These are phyloP conservation scores for Galerucella calmariensis DNA, from an alignment of 2,888 invertebrate species.

Conservation along the genomic window DNA sequence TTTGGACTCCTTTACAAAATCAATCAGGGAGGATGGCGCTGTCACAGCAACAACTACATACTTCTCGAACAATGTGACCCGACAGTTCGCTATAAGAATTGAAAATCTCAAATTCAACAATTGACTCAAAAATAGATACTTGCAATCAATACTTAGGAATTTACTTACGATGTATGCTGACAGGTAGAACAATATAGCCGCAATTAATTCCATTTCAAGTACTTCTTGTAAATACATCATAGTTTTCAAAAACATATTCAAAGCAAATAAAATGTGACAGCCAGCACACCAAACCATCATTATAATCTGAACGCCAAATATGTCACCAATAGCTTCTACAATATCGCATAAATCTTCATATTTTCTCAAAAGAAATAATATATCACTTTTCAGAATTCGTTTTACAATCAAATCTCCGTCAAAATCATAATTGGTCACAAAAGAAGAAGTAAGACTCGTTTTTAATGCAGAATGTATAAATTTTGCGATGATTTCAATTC, in stretches of 20 bases:
- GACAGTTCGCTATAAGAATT: no score
- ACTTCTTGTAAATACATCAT: not conserved
- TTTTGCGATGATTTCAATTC: not conserved
- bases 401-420: not conserved
- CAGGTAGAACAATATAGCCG: not conserved
- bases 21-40: no score
- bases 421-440: not conserved
- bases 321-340: slow-evolving; percentile 33
- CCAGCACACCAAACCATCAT: slow-evolving; percentile 16
- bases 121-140: no score
- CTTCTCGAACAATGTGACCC: no score
- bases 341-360: slow-evolving; percentile 39
- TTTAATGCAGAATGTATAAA: slow-evolving; percentile 1
- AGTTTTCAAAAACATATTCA: slow-evolving; percentile 6
- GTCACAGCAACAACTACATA: no score
- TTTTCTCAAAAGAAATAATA: slow-evolving; percentile 36
- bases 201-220: not conserved
- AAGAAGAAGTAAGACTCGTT: not conserved
- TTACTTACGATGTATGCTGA: not conserved
- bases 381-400: slow-evolving; percentile 6
- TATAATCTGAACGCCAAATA: slow-evolving; percentile 49
- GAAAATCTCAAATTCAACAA: no score
- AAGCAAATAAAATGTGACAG: not conserved
- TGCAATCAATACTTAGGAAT: no score
- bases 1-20: no score